Base-by-base conservation (phyloP, 2,797 vertebrate genomes). In the Euphonia xanthogaster region DNA sequence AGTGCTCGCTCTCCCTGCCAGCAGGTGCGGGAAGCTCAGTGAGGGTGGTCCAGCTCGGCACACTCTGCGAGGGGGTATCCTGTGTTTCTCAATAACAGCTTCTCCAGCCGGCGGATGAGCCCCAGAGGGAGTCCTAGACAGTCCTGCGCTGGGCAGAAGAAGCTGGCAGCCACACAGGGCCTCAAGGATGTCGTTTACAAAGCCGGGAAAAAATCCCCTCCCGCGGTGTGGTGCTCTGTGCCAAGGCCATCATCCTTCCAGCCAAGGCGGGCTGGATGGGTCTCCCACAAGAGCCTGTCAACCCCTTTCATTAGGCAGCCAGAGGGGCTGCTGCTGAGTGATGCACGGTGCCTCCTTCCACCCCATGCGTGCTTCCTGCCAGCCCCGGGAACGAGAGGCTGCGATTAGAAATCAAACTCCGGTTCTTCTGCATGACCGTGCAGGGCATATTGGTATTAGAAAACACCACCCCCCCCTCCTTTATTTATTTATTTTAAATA, bases 221-320 rank as follows among this genome's bases (percentile, higher is more conserved):
- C 96, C 73, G 54, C 31, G 91, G 93, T 5, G 53, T 9, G 3
- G 53, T 72, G 88, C 85, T 95, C 66, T 2, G 42, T 91, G 97
- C 97, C 71, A 95, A 97, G 91, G 73, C 94, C 92, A 50, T 97
- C 95, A 95, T 94, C 95, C 61, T 95, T 85, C 88, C 91, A 97
- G 90, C 88, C 93, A 83, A 96, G 66, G 88, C 84, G 4, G 50
- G 62, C 90, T 84, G 93, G 94, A 93, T 86, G 86, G 89, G 84
- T 84, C 90, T 94, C 96, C 96, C 30, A 12, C 81, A 90, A 97
- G 94, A 96, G 67, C 91, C 94, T 97, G 96, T 97, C 97, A 97
- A 77, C 57, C 95, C 94, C 96, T 80, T 94, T 97, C 96, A 97
- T 92, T 87, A 95, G 84, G 91, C 96, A 97, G 96, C 97, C 71